Conservation (phyloP, 2,797 vertebrate species). For the Sebastes trivittatus region DNA sequence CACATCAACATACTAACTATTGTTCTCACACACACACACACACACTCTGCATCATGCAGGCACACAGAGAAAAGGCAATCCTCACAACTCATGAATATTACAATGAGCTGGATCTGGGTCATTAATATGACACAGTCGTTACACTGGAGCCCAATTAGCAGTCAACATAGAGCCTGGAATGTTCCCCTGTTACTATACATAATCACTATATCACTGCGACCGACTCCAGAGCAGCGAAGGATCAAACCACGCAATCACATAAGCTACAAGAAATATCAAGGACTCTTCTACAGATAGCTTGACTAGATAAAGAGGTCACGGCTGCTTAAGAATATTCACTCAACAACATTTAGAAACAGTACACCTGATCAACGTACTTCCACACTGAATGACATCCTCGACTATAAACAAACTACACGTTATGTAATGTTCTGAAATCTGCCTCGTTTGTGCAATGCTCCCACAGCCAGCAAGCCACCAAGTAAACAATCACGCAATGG, state of each 20-base stretch:
- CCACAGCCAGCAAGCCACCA: background rate
- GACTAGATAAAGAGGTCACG: conserved; percentile 17
- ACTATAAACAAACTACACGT: background rate
- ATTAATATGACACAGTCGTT: conserved; percentile 82
- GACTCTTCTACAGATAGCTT: conserved; percentile 19
- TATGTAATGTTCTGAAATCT: background rate
- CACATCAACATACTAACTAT: conserved; percentile 7
- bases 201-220: conserved; percentile 69
- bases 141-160: conserved; percentile 83
- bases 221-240: conserved; percentile 44
- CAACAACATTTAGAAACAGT: background rate
- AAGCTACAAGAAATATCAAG: conserved; percentile 42
- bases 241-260: conserved; percentile 58
- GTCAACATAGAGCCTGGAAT: conserved; percentile 73
- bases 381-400: background rate
- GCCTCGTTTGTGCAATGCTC: background rate
- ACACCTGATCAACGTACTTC: background rate
- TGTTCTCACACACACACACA: conserved; percentile 16
- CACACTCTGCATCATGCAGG: conserved; percentile 35
- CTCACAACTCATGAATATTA: conserved; percentile 80
- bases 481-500: background rate
- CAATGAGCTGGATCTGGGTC: conserved; percentile 82
- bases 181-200: conserved; percentile 73
- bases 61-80: conserved; percentile 58
- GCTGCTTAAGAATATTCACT: conserved; percentile 22